phyloP scores from a whole-genome alignment of 1,140 invertebrate species.

The Steinernema khuongi region DNA sequence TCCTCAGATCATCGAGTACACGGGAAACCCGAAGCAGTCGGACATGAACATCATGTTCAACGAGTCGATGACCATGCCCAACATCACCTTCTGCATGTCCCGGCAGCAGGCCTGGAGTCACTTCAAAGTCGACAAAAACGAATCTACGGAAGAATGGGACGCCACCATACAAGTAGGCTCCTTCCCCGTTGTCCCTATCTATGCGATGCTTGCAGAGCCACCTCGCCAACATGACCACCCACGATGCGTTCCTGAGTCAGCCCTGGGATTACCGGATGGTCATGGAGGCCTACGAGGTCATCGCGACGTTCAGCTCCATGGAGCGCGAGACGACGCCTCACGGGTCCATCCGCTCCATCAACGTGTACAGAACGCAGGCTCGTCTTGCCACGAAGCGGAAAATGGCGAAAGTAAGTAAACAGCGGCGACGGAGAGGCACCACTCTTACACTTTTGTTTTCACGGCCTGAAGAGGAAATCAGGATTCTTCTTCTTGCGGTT shows the following conservation, averaged over 20 bases:
- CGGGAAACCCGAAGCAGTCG: slow-evolving; percentile 32
- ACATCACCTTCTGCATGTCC: slow-evolving; percentile 42
- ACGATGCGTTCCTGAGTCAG: slow-evolving; percentile 30
- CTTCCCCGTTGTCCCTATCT: slow-evolving; percentile 5
- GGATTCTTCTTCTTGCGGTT: too few species aligned
- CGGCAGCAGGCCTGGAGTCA: slow-evolving; percentile 34
- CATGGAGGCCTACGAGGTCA: slow-evolving; percentile 41
- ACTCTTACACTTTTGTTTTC: not conserved
- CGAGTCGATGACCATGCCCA: slow-evolving; percentile 42
- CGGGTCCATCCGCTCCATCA: slow-evolving; percentile 31
- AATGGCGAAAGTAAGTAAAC: slow-evolving; percentile 27
- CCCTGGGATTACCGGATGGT: slow-evolving; percentile 38
- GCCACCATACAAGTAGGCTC: not conserved
- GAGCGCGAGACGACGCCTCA: slow-evolving; percentile 39
- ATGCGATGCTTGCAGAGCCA: slow-evolving; percentile 30
- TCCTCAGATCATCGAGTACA: slow-evolving; percentile 34
- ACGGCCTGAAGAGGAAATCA: not conserved
- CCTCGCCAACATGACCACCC: slow-evolving; percentile 31
- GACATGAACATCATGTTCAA: slow-evolving; percentile 42
- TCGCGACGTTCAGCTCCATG: slow-evolving; percentile 34
- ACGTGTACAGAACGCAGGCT: slow-evolving; percentile 27
- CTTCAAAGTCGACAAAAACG: slow-evolving; percentile 35
- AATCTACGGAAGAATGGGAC: slow-evolving; percentile 36
- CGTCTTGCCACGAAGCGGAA: slow-evolving; percentile 37
- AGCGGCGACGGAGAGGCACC: not conserved